phyloP scores from a whole-genome alignment of 2,797 vertebrate species.

The Gephyroberyx darwinii region DNA sequence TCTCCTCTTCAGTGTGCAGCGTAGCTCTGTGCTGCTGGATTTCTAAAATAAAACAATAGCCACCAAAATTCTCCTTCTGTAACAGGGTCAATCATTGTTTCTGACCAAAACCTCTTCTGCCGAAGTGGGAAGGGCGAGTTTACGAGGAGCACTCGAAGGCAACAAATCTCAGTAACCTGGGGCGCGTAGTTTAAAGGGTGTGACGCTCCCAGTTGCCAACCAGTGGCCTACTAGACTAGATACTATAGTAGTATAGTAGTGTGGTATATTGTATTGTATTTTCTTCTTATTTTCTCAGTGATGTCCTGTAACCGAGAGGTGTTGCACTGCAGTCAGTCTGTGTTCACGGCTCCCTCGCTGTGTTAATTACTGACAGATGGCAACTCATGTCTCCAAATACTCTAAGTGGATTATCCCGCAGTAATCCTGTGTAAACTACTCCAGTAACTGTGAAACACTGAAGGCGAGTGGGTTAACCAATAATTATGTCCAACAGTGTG shows the following conservation, averaged over 20 bases:
- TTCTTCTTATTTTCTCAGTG: background rate
- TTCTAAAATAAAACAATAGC: background rate
- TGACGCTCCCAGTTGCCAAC: background rate
- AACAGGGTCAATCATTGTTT: background rate
- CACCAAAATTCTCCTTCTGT: background rate
- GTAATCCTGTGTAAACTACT: conserved; percentile 84
- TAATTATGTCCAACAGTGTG: conserved; percentile 17
- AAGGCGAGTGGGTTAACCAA: conserved; percentile 34
- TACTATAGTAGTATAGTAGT: background rate
- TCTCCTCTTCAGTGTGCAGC: background rate
- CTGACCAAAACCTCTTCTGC: background rate
- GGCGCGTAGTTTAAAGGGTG: conserved; percentile 62
- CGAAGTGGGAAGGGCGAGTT: background rate
- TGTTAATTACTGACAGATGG: conserved; percentile 82
- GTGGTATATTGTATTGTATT: background rate
- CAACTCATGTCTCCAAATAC: conserved; percentile 81
- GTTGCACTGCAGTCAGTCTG: conserved; percentile 38
- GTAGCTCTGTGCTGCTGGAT: background rate
- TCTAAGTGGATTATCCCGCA: conserved; percentile 79
- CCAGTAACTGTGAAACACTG: conserved; percentile 67
- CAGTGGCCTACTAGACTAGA: background rate
- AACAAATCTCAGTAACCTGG: conserved; percentile 42
- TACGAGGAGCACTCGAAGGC: conserved; percentile 48
- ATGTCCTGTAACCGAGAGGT: conserved; percentile 13
- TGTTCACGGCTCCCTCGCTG: conserved; percentile 60